Evolutionary conservation across 1,140 invertebrate genomes (phyloP), one percentile per base, ranked within the genome.

Genomic region (Drosophila athabasca): DNA sequence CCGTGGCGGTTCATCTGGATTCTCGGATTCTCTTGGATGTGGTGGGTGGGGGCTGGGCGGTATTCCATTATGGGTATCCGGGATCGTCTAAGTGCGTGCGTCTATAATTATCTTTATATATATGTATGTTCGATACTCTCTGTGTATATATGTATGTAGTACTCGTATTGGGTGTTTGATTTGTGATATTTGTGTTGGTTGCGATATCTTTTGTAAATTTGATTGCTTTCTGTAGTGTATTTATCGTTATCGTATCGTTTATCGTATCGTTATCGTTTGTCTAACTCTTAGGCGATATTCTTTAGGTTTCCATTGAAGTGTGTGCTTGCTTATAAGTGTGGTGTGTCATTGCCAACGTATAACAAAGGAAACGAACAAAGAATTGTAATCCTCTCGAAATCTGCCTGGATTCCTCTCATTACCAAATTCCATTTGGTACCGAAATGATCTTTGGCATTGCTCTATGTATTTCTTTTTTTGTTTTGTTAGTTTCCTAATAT

Each of bases 221-320:
- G 82, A 85, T 85, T 85, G 82, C 74, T 78, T 67, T 85, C 74
- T 64, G 67, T 81, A 74, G 85, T 87, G 77, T 80, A 77, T 48
- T 48, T 35, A 35, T 35, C 31, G 60, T 59, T 41, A 49, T 64
- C 41, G 49, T 54, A 58, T 64, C 45, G 55, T 74, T 64, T 66
- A 29, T 24, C 26, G 60, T 65, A 19, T 19, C 17, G 17, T 0
- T 19, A 19, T 19, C 17, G 17, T 65, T 66, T 65, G 54, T 58
- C 68, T 59, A 46, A 69, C 54, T 50, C 74, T 70, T 66, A 80
- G 51, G 55, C 58, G 58, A 9, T 62, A 79, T 50, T 24, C 22
- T 66, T 58, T 66, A 15, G 31, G 24, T 49, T 57, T 72, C 54
- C 44, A 71, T 76, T 77, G 46, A 65, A 72, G 61, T 84, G 80